Percentiles rank a stretch among this genome's conserved stretches.
These are phyloP conservation scores for Chelmon rostratus DNA, from an alignment of 2,797 vertebrate genomes.

Conservation along the genomic window DNA sequence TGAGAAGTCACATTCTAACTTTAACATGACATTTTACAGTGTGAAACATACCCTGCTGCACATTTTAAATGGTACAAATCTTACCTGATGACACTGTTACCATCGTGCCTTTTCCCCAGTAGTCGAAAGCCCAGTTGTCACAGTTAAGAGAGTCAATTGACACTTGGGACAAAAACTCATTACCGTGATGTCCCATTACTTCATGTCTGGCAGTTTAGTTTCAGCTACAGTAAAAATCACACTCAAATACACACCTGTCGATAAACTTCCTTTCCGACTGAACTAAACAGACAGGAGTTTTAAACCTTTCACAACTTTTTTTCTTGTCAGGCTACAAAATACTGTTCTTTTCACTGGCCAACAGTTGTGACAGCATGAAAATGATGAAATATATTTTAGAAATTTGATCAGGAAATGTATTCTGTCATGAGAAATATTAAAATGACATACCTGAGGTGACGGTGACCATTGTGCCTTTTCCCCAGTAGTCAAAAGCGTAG, in stretches of 20 bases:
- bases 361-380: neutral
- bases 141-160: slow-evolving; percentile 36
- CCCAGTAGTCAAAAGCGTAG: slow-evolving; percentile 62
- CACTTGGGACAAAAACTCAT: slow-evolving; percentile 47
- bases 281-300: neutral
- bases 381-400: neutral
- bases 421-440: slow-evolving; percentile 1
- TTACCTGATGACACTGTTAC: slow-evolving; percentile 83
- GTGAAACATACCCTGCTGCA: neutral
- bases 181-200: neutral
- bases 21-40: slow-evolving; percentile 8
- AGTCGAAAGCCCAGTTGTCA: slow-evolving; percentile 63
- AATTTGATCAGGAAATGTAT: neutral
- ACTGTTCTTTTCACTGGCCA: neutral
- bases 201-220: neutral
- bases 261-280: neutral
- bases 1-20: neutral
- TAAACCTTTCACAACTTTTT: neutral
- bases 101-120: slow-evolving; percentile 78
- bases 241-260: neutral
- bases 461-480: slow-evolving; percentile 65
- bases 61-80: slow-evolving; percentile 22
- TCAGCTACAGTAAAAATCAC: neutral
- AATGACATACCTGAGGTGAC: slow-evolving; percentile 73
- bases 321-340: neutral